Conservation (phyloP, 1,140 invertebrate species). For the Orius laevigatus region DNA sequence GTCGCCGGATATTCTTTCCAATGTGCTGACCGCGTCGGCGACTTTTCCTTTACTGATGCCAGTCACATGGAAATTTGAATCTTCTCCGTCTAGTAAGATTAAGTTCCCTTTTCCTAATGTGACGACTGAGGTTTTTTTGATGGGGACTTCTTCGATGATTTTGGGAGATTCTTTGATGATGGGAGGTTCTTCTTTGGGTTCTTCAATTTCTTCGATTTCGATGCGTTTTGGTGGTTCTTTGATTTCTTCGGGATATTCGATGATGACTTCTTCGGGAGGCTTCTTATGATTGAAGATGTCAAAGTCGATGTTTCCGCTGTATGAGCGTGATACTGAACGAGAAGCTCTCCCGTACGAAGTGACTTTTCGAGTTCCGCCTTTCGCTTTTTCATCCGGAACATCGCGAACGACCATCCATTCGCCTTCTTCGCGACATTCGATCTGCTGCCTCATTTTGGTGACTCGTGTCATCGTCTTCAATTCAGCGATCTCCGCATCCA, state of each 20-base stretch:
- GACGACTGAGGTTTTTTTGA: constrained; percentile 14
- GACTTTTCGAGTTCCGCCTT: constrained; percentile 9
- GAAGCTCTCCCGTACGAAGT: constrained; percentile 9
- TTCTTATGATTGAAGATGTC: background rate
- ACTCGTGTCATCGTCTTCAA: constrained; percentile 24
- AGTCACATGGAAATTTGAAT: constrained; percentile 12
- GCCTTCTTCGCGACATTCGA: constrained; percentile 14
- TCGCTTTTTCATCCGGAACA: constrained; percentile 1
- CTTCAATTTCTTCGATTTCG: background rate
- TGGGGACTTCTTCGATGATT: background rate
- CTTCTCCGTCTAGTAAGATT: constrained; percentile 10
- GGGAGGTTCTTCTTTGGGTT: background rate
- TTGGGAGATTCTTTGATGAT: background rate
- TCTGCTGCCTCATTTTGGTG: constrained; percentile 12
- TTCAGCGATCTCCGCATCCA: constrained; percentile 15
- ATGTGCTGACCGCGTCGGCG: constrained; percentile 4
- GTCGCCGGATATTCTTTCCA: constrained; percentile 2
- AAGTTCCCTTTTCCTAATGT: constrained; percentile 9
- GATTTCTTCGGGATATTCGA: constrained; percentile 4
- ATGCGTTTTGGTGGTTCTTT: background rate
- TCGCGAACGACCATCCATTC: constrained; percentile 13
- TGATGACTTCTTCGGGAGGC: background rate
- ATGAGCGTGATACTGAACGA: constrained; percentile 10
- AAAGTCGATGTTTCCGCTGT: background rate
- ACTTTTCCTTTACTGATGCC: constrained; percentile 7